Evolutionary conservation across 2,113 vertebrate genomes (phyloP), one percentile per base, ranked within the genome.

Genomic region (Microcebus griseorufus): DNA sequence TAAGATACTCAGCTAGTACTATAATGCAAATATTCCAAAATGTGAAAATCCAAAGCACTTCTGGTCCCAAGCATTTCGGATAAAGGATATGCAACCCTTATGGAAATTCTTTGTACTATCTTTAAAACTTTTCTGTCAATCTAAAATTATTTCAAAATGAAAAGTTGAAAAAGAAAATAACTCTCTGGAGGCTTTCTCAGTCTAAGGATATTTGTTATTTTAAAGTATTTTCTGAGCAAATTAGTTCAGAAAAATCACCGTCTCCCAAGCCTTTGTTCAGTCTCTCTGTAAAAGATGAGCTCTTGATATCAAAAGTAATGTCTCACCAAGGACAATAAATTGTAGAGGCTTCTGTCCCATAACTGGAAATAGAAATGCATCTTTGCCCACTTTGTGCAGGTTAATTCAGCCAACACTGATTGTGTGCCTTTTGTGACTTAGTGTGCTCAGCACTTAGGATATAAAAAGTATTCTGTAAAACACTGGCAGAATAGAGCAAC

Each of bases 181-280:
- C 42, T 51, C 37, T 45, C n/a, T 70, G 55, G 20, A 48, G 3
- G 32, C 55, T 78, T 94, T 94, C 73, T 42, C 25, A 45, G 8
- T 73, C 62, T 79, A 83, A 90, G n/a, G 25, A 62, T 90, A 87
- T 81, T 94, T 76, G 13, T 69, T 91, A 80, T 69, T 93, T 95
- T 81, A 65, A 85, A 96, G 25, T 85, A 20, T 92, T 48, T 69
- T 79, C 27, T 64, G 17, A 92, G 53, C n/a, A 89, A 23, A 85
- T 96, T 86, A 78, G 32, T 96, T 89, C 51, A 62, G 62, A 89
- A 45, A 87, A 92, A 55, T 81, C 7, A 18, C 23, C 48, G 32
- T 39, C 13, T 51, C 25, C 67, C 55, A 51, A 58, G 34, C 42
- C 79, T 75, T 58, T 89, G 20, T 75, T 48, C 23, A 58, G 10